These are phyloP conservation scores for Brachypodius melanocephalos DNA, from an alignment of 2,113 vertebrate genomes.

Conservation along the genomic window DNA sequence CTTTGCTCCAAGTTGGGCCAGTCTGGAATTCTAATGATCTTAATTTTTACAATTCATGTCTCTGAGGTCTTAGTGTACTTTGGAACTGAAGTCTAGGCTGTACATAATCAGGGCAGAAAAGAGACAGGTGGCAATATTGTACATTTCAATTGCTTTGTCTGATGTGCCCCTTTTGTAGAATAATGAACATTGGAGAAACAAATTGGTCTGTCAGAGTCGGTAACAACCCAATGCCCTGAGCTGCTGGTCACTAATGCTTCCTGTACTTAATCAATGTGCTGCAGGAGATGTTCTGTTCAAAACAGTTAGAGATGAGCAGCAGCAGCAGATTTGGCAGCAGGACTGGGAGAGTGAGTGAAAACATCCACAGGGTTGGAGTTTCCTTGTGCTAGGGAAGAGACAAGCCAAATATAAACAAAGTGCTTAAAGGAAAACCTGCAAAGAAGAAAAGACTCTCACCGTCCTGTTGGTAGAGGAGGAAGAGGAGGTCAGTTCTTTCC, in stretches of 20 bases:
- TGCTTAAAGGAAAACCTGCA: neutral
- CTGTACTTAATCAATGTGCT: conserved; percentile 56
- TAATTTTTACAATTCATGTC: neutral
- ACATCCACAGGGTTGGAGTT: neutral
- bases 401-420: neutral
- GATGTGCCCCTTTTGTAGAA: conserved; percentile 42
- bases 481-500: neutral
- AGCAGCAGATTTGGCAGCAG: conserved; percentile 27
- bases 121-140: conserved; percentile 39
- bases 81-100: neutral
- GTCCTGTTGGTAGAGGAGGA: neutral
- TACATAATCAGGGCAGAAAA: conserved; percentile 47
- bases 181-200: conserved; percentile 58
- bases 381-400: neutral
- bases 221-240: conserved; percentile 40
- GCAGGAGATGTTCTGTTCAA: conserved; percentile 31
- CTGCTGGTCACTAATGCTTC: conserved; percentile 30
- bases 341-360: neutral
- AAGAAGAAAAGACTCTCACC: neutral
- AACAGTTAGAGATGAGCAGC: conserved; percentile 37
- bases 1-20: conserved; percentile 13
- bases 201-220: conserved; percentile 55
- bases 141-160: conserved; percentile 45
- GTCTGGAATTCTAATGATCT: conserved; percentile 46
- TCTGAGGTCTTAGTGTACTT: neutral